Conservation (phyloP, 23 tunicate genomes). For the Ciona savignyi region DNA sequence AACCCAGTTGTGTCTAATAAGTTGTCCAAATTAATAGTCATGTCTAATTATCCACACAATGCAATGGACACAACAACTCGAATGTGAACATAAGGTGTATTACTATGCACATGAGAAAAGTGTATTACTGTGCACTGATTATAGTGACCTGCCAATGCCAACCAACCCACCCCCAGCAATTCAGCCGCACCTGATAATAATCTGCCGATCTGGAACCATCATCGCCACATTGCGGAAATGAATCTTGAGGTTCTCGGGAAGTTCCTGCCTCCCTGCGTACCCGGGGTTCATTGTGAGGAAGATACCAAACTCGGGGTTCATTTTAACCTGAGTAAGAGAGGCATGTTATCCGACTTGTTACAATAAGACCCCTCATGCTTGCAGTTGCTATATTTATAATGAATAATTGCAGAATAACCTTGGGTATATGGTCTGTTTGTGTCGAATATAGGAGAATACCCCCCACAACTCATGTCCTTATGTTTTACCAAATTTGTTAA, state of each 20-base stretch:
- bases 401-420: no score
- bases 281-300: constrained; percentile 97
- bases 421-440: no score
- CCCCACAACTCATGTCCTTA: no score
- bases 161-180: no score
- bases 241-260: constrained; percentile 89
- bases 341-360: no score
- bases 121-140: no score
- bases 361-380: no score
- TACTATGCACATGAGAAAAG: no score
- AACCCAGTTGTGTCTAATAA: neutral
- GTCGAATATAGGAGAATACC: no score
- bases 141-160: neutral
- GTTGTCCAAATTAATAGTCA: neutral
- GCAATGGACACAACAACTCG: neutral
- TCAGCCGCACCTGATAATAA: constrained; percentile 94
- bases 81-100: neutral
- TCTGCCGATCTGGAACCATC: constrained; percentile 97
- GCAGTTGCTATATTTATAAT: no score
- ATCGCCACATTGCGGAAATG: constrained; percentile 93
- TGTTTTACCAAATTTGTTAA: no score
- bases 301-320: constrained; percentile 92
- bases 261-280: constrained; percentile 95
- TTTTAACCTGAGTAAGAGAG: constrained; percentile 58
- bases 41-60: neutral